These are phyloP conservation scores for Tragelaphus strepsiceros DNA, from an alignment of 2,113 vertebrate genomes.

Conservation along the genomic window DNA sequence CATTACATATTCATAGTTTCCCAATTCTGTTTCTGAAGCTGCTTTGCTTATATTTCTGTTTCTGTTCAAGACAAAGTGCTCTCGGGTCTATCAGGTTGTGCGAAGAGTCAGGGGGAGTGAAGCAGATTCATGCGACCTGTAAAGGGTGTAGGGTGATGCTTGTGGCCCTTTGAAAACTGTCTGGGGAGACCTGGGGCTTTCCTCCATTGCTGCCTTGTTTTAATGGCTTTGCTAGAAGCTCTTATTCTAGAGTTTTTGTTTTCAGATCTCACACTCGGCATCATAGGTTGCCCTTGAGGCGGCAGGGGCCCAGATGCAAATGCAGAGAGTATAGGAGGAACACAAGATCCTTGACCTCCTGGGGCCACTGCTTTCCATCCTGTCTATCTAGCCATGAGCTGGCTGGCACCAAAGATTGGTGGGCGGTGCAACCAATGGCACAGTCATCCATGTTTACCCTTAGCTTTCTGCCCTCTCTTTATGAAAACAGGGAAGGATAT, in stretches of 20 bases:
- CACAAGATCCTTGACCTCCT: accelerated
- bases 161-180: not conserved
- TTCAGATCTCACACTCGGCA: not conserved
- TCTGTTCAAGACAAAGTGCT: not conserved
- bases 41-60: not conserved
- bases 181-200: not conserved
- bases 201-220: not conserved
- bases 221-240: not conserved
- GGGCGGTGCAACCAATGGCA: not conserved
- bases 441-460: not conserved
- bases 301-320: not conserved
- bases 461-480: not conserved
- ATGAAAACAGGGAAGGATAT: not conserved
- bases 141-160: not conserved
- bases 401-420: not conserved
- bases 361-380: not conserved
- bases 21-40: not conserved
- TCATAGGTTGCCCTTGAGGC: not conserved
- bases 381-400: not conserved
- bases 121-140: not conserved
- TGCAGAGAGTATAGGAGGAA: not conserved
- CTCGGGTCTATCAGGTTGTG: not conserved
- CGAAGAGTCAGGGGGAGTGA: not conserved
- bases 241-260: not conserved
- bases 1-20: not conserved